Conservation (phyloP, 2,888 invertebrate species). For the Lasioglossum morio region DNA sequence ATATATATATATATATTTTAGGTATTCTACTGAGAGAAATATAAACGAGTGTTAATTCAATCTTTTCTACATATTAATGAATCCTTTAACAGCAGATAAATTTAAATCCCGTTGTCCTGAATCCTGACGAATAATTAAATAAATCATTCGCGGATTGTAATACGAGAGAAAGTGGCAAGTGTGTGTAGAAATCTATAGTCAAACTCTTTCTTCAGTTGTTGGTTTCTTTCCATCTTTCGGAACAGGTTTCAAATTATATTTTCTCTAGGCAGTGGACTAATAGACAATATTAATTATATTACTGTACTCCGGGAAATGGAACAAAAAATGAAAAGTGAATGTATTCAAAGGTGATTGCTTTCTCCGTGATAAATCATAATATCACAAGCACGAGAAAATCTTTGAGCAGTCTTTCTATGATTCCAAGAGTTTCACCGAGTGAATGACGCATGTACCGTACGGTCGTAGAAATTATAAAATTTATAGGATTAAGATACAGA, state of each 20-base stretch:
- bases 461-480: not conserved
- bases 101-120: not conserved
- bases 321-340: slow-evolving; percentile 9
- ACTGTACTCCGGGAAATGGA: slow-evolving; percentile 5
- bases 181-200: not conserved
- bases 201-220: not conserved
- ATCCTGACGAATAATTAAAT: not conserved
- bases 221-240: not conserved
- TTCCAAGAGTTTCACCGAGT: not conserved
- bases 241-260: not conserved
- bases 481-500: not conserved
- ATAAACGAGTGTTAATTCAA: not conserved
- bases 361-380: slow-evolving; percentile 23
- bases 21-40: not conserved
- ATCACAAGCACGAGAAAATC: slow-evolving; percentile 15
- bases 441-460: not conserved
- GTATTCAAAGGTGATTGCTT: slow-evolving; percentile 24
- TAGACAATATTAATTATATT: slow-evolving; percentile 24
- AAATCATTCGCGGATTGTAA: not conserved
- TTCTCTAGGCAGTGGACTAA: slow-evolving; percentile 4
- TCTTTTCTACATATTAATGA: not conserved
- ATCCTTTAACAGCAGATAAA: not conserved
- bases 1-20: no score
- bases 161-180: slow-evolving; percentile 5
- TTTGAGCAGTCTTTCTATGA: slow-evolving; percentile 2